A percentile compares a stretch with the other conserved stretches of the same genome.
phyloP scores from a whole-genome alignment of 2,113 vertebrate species.

The Leptobrachium leishanense region DNA sequence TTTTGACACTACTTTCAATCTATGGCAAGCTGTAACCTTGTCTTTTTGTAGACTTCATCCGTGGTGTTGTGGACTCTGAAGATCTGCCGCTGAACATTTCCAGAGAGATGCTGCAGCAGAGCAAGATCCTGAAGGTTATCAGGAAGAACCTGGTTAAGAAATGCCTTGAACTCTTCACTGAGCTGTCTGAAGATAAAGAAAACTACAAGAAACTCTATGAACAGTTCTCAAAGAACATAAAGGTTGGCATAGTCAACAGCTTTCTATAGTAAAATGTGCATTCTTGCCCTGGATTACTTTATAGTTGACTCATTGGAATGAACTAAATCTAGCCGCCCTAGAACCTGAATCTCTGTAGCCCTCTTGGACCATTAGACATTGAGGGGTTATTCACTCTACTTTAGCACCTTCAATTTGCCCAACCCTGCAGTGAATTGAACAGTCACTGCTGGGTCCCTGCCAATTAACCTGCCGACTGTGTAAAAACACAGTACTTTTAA shows the following conservation, averaged over 20 bases:
- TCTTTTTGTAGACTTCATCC: conserved; percentile 78
- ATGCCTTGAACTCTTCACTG: conserved; percentile 90
- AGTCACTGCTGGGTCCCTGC: no score
- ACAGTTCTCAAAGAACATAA: conserved; percentile 97
- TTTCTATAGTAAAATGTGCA: no score
- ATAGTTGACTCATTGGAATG: no score
- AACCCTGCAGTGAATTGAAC: no score
- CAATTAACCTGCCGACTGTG: no score
- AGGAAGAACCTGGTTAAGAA: conserved; percentile 97
- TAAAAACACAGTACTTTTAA: no score
- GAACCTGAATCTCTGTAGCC: no score
- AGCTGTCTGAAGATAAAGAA: conserved; percentile 91
- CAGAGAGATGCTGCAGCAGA: conserved; percentile 95
- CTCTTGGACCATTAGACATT: no score
- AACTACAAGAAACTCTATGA: conserved; percentile 97
- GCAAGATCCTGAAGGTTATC: conserved; percentile 97
- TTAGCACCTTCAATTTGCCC: no score
- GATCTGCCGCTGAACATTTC: conserved; percentile 96
- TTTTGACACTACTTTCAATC: background rate
- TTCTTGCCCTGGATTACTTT: no score
- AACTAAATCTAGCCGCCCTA: no score
- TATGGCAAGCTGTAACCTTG: accelerated
- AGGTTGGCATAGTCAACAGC: conserved; percentile 66
- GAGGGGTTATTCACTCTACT: no score
- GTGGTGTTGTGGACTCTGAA: conserved; percentile 95